Evolutionary conservation across 2,888 invertebrate species (phyloP).

Genomic region (Machimus atricapillus): DNA sequence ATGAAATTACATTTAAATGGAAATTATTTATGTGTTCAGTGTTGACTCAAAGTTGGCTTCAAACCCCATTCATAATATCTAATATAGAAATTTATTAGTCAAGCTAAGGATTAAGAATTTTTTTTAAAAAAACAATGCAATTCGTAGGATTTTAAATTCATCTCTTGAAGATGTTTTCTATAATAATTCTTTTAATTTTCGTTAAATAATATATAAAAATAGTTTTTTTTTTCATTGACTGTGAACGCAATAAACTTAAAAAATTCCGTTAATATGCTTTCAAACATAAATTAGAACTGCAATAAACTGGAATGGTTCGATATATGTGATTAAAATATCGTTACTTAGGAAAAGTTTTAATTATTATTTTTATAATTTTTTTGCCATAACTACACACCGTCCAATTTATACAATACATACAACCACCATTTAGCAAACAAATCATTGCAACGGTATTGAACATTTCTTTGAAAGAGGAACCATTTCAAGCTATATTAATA

Average conservation of each 20-base stretch:
- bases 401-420: background rate
- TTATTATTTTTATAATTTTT: background rate
- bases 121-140: background rate
- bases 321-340: background rate
- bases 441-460: too few relatives aligned
- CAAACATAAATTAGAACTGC: background rate
- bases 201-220: background rate
- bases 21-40: constrained; percentile 22
- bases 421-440: background rate
- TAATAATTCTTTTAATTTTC: background rate
- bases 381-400: background rate
- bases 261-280: background rate
- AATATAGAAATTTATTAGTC: background rate
- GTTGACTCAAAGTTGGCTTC: constrained; percentile 32
- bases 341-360: background rate
- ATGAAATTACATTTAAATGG: constrained; percentile 1
- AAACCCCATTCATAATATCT: constrained; percentile 22
- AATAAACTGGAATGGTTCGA: background rate
- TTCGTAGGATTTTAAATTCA: background rate
- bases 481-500: too few relatives aligned
- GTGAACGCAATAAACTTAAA: background rate
- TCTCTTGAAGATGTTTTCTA: background rate
- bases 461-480: too few relatives aligned
- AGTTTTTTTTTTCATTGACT: background rate
- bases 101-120: background rate